These are phyloP conservation scores for Menidia menidia DNA, from an alignment of 2,797 vertebrate species.

Conservation along the genomic window DNA sequence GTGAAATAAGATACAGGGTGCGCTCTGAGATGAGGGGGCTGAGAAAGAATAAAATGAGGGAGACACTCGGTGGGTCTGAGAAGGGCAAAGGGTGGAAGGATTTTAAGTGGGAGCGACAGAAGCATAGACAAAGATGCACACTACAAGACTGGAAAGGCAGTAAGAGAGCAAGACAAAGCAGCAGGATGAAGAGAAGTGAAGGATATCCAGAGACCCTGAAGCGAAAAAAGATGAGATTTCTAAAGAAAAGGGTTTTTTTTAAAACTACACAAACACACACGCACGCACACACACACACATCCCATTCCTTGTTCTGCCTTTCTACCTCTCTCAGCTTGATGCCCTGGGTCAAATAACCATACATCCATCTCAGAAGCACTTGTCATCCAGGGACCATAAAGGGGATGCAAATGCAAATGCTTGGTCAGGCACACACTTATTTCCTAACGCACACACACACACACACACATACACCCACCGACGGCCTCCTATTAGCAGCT, in stretches of 20 bases:
- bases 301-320: conserved; percentile 57
- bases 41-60: conserved; percentile 41
- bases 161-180: conserved; percentile 28
- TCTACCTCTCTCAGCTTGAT: conserved; percentile 67
- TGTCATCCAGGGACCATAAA: conserved; percentile 63
- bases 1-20: conserved; percentile 34
- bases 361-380: conserved; percentile 76
- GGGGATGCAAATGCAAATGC: conserved; percentile 46
- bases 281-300: conserved; percentile 28
- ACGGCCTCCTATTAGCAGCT: conserved; percentile 50
- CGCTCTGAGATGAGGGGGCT: conserved; percentile 34
- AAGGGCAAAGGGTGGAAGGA: conserved; percentile 56
- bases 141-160: conserved; percentile 38
- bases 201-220: conserved; percentile 46
- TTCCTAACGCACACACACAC: conserved; percentile 7
- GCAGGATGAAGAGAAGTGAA: conserved; percentile 30
- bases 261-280: conserved; percentile 23
- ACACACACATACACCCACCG: conserved; percentile 21
- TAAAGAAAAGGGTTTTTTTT: conserved; percentile 65
- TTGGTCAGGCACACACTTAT: conserved; percentile 25
- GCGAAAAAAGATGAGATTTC: conserved; percentile 49
- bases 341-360: conserved; percentile 76
- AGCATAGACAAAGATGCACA: conserved; percentile 38
- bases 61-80: conserved; percentile 42
- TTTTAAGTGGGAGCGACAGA: conserved; percentile 41